Evolutionary conservation across 2,797 vertebrate species (phyloP), one percentile per base, ranked within the genome.

Genomic region (Tenualosa thibaudeaui): DNA sequence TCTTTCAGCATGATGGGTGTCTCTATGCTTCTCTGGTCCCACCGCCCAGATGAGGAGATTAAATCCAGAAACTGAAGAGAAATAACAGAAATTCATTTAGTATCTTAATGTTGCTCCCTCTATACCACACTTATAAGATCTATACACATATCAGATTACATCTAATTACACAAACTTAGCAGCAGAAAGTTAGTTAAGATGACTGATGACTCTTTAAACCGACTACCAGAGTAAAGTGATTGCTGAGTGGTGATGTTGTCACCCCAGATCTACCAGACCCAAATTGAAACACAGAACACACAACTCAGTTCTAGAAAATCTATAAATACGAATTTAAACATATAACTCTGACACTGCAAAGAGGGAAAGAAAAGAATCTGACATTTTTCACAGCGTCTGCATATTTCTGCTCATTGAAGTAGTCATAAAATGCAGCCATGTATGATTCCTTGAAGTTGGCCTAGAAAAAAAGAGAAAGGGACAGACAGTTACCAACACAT

Each of bases 371-470:
- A 75, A 17, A 88, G 31, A 96, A 24, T 24, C 98, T 96, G 91
- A 99, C 98, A 81, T 99, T 99, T 94, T 98, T 99, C 87, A 99
- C 98, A 68, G 98, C 96, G 15, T 99, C 98, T 0, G 97, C 97
- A n/a, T 99, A 99, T 93, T 99, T 99, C 93, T 99, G 97, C 89
- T 99, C 98, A 81, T 99, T 99, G 94, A 99, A 99, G 94, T 97
- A 97, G 89, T 99, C 98, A 83, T 98, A 98, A 95, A 99, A 99
- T 0, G 96, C 94, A 82, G 98, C 98, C 98, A 99, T 99, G 93
- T 98, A 99, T 0, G 98, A 96, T 92, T 99, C 98, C 92, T 99
- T 99, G 90, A 99, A 99, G 91, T 96, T 99, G 89, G 97, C 98
- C 98, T 99, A 87, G 87, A 95, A 94, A 49, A 49, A 49, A 95